A percentile compares a stretch with the other conserved stretches of the same genome.
These are phyloP conservation scores for Ranitomeya variabilis DNA, from an alignment of 2,113 vertebrate species.

Conservation along the genomic window DNA sequence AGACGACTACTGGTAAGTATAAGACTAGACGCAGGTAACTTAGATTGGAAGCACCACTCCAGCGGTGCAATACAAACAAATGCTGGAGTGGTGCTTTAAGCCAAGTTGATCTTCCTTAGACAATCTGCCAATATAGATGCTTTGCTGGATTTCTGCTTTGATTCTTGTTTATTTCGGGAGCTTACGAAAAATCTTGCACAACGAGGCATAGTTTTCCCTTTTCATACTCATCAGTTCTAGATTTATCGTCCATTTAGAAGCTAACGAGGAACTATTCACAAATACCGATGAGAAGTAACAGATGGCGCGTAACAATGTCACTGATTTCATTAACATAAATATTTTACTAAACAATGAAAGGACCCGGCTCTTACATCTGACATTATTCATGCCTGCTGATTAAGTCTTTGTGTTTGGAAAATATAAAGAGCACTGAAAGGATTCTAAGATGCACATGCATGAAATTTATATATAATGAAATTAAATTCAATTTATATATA, in stretches of 20 bases:
- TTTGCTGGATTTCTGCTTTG: neutral
- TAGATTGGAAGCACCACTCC: too few relatives aligned
- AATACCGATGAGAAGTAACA: neutral
- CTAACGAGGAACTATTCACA: neutral
- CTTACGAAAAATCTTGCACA: neutral
- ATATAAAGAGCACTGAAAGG: neutral
- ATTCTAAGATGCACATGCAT: neutral
- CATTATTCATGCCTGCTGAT: neutral
- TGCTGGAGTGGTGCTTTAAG: too few relatives aligned
- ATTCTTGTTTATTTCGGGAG: neutral
- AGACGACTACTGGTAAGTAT: too few relatives aligned
- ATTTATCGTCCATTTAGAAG: neutral
- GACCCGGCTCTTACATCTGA: neutral
- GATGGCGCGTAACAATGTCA: neutral
- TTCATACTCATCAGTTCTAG: neutral
- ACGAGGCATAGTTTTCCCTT: neutral
- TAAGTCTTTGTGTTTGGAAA: neutral
- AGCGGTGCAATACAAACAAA: too few relatives aligned
- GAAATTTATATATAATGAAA: neutral
- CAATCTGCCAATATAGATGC: too few relatives aligned
- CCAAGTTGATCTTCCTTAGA: too few relatives aligned
- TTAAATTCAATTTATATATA: too few relatives aligned
- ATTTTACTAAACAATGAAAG: neutral
- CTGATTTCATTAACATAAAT: conserved; percentile 9
- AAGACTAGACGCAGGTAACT: too few relatives aligned